Evolutionary conservation across 2,888 invertebrate species (phyloP), one percentile per base, ranked within the genome.

Genomic region (Chrysodeixis includens): DNA sequence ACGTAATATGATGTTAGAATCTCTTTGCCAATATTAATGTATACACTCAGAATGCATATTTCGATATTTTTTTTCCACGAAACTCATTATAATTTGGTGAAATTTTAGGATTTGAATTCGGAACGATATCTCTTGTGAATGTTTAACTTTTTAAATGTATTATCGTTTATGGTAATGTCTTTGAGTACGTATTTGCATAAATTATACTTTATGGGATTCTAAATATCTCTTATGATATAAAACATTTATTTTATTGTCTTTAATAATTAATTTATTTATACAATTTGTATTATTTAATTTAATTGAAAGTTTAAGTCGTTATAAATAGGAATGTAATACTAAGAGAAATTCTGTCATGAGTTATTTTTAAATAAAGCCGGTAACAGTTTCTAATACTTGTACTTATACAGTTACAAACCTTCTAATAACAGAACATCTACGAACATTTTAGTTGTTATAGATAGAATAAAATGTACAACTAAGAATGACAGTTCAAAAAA

Each of bases 1-100:
- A 84, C 85, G 81, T 85, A 86, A 86, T 71, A 71, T 78, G 82
- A 83, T 79, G 77, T 76, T 71, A 61, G 35, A 35, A 63, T 61
- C 64, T 71, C 79, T 86, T 82, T 77, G 65, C 79, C 81, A 83
- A 83, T 79, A 66, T 80, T 66, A 69, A 76, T 76, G 69, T 77
- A 74, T 61, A 35, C 35, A 73, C 81, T 78, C 69, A 68, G 60
- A 66, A 70, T 56, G 54, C 66, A 62, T 58, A 59, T n/a, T 12
- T 32, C 12, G 35, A 56, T 49, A 52, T 58, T n/a, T 54, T 53
- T 16, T 59, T 35, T 35, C 14, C 49, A 32, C n/a, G 16, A 26
- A 46, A 1, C 16, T 8, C 53, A 53, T 75, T 58, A 63, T 40
- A 63, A 66, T 66, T 54, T 44, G 52, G 78, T 63, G 78, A 75